These are phyloP conservation scores for Cryptomyrus ogoouensis DNA, from an alignment of 2,113 vertebrate species.

Conservation along the genomic window DNA sequence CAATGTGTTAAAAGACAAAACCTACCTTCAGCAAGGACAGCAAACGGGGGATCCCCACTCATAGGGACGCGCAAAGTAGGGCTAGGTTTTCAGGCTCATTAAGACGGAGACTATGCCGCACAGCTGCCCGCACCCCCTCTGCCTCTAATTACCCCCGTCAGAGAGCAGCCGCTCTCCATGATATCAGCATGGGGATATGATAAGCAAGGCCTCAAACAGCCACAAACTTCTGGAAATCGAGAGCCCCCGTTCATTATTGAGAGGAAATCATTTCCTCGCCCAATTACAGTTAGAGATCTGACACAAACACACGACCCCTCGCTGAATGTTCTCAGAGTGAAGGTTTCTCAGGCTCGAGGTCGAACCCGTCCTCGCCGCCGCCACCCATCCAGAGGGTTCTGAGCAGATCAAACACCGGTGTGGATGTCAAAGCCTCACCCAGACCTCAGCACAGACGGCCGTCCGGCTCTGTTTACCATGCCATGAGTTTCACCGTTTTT, in stretches of 20 bases:
- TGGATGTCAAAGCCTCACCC: background rate
- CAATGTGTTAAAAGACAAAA: constrained; percentile 41
- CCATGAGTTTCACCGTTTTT: background rate
- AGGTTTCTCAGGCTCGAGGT: background rate
- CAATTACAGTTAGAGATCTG: constrained; percentile 1
- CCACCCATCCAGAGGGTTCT: background rate
- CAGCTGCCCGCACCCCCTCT: background rate
- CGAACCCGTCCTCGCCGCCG: background rate
- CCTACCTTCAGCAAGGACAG: constrained; percentile 22
- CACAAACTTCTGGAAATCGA: constrained; percentile 2
- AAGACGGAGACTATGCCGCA: background rate
- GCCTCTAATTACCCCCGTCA: constrained; percentile 7
- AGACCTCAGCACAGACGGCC: background rate
- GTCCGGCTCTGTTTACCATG: background rate
- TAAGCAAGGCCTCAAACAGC: background rate
- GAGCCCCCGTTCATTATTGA: background rate
- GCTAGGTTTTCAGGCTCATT: background rate
- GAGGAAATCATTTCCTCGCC: background rate
- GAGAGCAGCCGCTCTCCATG: background rate
- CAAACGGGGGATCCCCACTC: background rate
- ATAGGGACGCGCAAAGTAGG: background rate
- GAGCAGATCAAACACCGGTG: background rate
- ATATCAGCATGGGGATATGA: background rate
- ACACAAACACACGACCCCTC: background rate
- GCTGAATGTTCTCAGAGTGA: background rate